Evolutionary conservation across 2,113 vertebrate genomes (phyloP), one percentile per base, ranked within the genome.

Genomic region (Galbula dea): DNA sequence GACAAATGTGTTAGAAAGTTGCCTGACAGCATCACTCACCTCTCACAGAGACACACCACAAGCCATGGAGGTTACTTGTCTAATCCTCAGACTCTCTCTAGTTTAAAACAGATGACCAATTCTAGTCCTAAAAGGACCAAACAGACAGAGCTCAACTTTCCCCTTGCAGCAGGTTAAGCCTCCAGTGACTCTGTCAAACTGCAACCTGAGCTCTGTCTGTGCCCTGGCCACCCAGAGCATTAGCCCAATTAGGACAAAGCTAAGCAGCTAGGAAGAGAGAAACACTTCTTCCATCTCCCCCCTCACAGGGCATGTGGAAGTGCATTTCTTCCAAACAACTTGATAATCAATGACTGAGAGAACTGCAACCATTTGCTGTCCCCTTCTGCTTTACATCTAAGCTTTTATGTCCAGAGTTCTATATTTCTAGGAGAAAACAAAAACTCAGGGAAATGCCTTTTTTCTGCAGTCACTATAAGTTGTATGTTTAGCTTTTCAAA

Each of bases 181-280:
- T 91, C 39, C 30, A 22, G 41, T 22, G 49, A 6, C 58, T 86
- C 61, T 79, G 69, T 72, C 77, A 79, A 79, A 45, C 58, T 83
- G 89, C 86, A 93, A 51, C 55, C 41, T 82, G 92, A 94, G 69
- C 84, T 76, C 49, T 82, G 83, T 45, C 0, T 0, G 16, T 54
- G 65, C 37, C 65, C 13, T 0, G 5, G 61, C 77, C 88, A 94
- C 92, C 65, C 81, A 16, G 52, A 89, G 20, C 45, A 91, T 89
- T 80, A 43, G 14, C 27, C 62, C 81, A 95, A 83, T 95, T 93
- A 94, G 51, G 54, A 57, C 66, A 93, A 82, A 92, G 73, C 12
- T 37, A 58, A 87, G 71, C 30, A 69, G 58, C 65, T 26, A 55
- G 58, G 62, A 72, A 43, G 46, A 48, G 46, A 18, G 19, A 48